phyloP scores from a whole-genome alignment of 1,140 invertebrate species.

The Cydia amplana region DNA sequence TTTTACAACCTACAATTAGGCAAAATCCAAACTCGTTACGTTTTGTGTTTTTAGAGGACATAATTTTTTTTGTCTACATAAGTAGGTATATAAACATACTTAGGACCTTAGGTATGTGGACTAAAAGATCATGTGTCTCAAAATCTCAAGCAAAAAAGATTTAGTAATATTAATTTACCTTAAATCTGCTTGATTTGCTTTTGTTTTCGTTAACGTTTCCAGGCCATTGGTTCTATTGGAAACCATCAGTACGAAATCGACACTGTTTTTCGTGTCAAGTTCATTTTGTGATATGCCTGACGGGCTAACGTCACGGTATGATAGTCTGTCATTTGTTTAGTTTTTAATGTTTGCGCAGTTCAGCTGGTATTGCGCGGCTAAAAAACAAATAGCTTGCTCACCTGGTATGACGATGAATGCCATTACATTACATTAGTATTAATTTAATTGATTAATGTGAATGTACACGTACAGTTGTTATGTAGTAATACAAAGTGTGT shows the following conservation, averaged over 20 bases:
- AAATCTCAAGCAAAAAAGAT: background rate
- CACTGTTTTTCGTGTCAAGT: conserved; percentile 42
- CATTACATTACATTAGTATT: background rate
- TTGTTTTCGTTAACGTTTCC: conserved; percentile 26
- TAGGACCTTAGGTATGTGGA: too few species aligned
- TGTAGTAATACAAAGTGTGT: background rate
- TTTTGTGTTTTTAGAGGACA: too few species aligned
- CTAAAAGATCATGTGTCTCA: too few species aligned
- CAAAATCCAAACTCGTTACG: background rate
- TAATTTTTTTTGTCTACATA: too few species aligned
- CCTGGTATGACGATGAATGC: background rate
- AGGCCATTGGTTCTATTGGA: conserved; percentile 39
- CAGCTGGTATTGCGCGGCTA: background rate
- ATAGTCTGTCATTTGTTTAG: conserved; percentile 14
- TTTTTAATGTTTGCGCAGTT: conserved; percentile 13
- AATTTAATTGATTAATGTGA: conserved; percentile 7
- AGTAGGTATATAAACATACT: too few species aligned
- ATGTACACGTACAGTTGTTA: background rate
- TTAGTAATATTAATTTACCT: background rate
- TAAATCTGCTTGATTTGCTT: background rate
- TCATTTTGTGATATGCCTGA: conserved; percentile 43
- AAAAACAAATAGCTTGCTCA: background rate
- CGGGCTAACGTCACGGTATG: conserved; percentile 44
- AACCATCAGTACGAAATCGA: conserved; percentile 39
- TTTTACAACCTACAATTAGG: too few species aligned